phyloP scores from a whole-genome alignment of 2,113 vertebrate genomes.

The Dromaius novaehollandiae region DNA sequence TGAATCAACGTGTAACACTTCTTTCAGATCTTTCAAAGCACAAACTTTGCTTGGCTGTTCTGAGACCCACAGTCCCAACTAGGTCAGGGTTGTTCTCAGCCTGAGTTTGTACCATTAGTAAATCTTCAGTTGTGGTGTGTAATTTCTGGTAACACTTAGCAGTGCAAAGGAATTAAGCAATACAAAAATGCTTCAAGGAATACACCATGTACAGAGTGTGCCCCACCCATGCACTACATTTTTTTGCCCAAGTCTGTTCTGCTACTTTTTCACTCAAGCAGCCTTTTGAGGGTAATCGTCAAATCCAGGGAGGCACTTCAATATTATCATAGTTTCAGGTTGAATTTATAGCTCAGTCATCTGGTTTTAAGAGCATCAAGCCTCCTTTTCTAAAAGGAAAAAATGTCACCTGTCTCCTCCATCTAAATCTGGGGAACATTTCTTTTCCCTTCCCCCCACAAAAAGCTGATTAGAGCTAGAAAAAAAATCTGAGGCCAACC shows the following conservation, averaged over 20 bases:
- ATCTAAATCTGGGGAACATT: neutral
- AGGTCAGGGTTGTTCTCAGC: neutral
- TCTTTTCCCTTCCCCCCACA: neutral
- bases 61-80: neutral
- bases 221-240: slow-evolving; percentile 23
- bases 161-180: slow-evolving; percentile 5
- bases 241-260: neutral
- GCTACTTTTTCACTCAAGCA: neutral
- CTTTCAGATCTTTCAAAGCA: neutral
- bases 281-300: neutral
- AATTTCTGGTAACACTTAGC: slow-evolving; percentile 11
- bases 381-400: neutral
- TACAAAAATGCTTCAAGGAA: slow-evolving; percentile 25
- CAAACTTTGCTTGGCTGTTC: neutral
- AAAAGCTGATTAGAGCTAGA: neutral
- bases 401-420: neutral
- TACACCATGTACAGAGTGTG: neutral
- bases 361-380: neutral
- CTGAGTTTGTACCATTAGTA: neutral
- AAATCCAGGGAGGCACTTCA: neutral
- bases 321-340: neutral
- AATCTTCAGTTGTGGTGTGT: neutral
- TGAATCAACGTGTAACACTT: neutral
- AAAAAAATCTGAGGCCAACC: neutral
- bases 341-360: neutral